Evolutionary conservation across 2,113 vertebrate genomes (phyloP).

Genomic region (Indicator indicator): DNA sequence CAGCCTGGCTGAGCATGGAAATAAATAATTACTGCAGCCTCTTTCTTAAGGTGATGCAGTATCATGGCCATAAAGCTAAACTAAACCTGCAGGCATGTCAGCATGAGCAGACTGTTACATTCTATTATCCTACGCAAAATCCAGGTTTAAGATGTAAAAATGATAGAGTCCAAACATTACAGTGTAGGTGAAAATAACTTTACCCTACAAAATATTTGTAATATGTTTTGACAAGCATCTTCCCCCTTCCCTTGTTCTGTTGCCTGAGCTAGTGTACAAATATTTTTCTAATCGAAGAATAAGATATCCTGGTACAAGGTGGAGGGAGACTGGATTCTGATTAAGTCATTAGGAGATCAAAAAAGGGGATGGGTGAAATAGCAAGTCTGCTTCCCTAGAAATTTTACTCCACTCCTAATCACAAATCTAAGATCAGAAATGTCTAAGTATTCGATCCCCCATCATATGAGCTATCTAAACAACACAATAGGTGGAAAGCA

Average conservation of each 20-base stretch:
- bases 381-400: background rate
- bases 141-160: background rate
- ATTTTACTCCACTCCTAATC: background rate
- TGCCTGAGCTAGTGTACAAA: background rate
- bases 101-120: background rate
- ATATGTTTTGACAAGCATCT: background rate
- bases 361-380: background rate
- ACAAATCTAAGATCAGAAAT: background rate
- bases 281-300: background rate
- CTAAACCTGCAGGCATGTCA: background rate
- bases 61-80: background rate
- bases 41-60: background rate
- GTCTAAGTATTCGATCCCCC: background rate
- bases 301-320: background rate
- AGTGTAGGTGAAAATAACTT: background rate
- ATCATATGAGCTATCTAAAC: background rate
- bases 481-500: background rate
- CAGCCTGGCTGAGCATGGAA: background rate
- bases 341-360: background rate
- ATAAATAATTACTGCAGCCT: background rate
- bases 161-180: background rate
- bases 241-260: background rate
- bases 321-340: background rate
- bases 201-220: background rate
- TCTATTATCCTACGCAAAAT: background rate